phyloP scores from a whole-genome alignment of 2,113 vertebrate genomes.

The Todiramphus chloris region DNA sequence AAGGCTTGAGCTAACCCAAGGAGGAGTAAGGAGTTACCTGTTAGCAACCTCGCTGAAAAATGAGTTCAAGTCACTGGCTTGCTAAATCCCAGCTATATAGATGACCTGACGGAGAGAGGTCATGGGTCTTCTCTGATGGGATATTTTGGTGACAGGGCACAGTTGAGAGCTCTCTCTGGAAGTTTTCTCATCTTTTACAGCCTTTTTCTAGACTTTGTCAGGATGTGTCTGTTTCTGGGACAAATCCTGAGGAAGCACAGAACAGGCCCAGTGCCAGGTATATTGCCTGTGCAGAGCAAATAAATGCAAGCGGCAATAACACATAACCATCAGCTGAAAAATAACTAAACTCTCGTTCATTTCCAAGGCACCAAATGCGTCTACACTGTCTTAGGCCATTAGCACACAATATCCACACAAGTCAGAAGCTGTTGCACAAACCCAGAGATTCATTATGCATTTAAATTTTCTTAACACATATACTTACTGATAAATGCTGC shows the following conservation, averaged over 20 bases:
- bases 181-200: constrained; percentile 18
- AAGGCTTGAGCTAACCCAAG: background rate
- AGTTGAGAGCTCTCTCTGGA: background rate
- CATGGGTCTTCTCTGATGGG: background rate
- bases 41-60: background rate
- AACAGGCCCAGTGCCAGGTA: background rate
- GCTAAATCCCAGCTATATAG: background rate
- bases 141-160: background rate
- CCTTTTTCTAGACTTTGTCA: background rate
- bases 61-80: background rate
- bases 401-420: background rate
- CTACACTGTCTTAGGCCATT: constrained; percentile 24
- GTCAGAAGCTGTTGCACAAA: background rate
- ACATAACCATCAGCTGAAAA: constrained; percentile 50
- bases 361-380: constrained; percentile 4
- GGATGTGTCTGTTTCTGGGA: background rate
- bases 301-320: constrained; percentile 16
- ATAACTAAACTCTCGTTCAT: constrained; percentile 16
- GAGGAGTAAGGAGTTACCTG: background rate
- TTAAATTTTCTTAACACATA: constrained; percentile 1
- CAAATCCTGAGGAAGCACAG: background rate
- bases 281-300: background rate
- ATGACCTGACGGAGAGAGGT: background rate
- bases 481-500: constrained; percentile 8
- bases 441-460: background rate